Conservation (phyloP, 2,113 vertebrate species). For the Garra rufa region DNA sequence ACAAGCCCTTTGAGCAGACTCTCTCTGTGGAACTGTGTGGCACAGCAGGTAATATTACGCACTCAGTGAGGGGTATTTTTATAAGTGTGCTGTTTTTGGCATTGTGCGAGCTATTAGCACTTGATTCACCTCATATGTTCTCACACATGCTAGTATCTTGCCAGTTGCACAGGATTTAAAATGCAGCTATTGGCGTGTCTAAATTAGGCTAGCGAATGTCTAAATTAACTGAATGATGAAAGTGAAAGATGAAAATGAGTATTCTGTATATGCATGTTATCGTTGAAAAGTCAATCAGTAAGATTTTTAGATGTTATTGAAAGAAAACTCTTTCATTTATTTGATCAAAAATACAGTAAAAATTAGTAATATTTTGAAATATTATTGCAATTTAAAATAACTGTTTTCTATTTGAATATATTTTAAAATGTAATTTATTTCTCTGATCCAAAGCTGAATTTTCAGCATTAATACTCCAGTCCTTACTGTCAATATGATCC, state of each 20-base stretch:
- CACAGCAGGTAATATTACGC: slow-evolving; percentile 87
- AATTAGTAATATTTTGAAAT: not conserved
- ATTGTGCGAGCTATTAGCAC: not conserved
- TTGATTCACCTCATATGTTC: slow-evolving; percentile 18
- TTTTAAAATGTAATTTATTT: not conserved
- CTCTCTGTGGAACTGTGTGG: slow-evolving; percentile 93
- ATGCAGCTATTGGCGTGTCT: not conserved
- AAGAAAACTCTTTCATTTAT: not conserved
- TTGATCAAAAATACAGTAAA: not conserved
- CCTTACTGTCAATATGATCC: not conserved
- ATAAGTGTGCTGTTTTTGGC: not conserved
- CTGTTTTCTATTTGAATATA: not conserved
- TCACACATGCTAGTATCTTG: slow-evolving; percentile 31
- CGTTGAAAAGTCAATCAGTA: not conserved
- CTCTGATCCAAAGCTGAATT: not conserved
- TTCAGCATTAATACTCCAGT: not conserved
- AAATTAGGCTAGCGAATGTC: not conserved
- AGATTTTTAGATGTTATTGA: not conserved
- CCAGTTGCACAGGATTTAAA: not conserved
- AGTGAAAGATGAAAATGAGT: too few species aligned
- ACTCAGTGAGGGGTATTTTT: slow-evolving; percentile 33
- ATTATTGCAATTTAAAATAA: not conserved
- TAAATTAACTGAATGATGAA: not conserved
- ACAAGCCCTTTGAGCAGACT: slow-evolving; percentile 88
- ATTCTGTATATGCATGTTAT: not conserved